Evolutionary conservation across 2,888 invertebrate genomes (phyloP), one percentile per base, ranked within the genome.

Genomic region (Eilema griseolum): DNA sequence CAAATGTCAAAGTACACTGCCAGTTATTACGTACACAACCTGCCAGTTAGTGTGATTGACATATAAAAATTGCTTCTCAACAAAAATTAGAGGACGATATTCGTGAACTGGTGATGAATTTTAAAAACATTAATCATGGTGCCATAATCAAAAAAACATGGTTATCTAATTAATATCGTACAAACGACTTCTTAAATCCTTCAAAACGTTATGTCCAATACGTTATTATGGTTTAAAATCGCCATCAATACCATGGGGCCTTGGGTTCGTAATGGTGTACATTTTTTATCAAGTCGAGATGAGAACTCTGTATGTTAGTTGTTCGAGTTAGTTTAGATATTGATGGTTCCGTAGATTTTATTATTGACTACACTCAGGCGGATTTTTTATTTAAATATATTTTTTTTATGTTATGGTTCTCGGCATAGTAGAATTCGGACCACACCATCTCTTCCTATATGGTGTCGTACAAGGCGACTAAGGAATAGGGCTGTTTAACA

Each of bases 201-300:
- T 82, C 83, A 84, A 85, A 88, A 74, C 89, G 86, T 88, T 92
- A 88, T 90, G 91, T 90, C 88, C 83, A 87, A 79, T 85, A 69
- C 88, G 85, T 89, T 88, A 90, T 90, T 91, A 66, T 66, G 74
- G 67, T 75, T 74, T 33, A 83, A 88, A 88, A 86, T 86, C 77
- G 85, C 84, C 65, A 69, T 69, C 71, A 52, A 65, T 60, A 61
- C 78, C 72, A 81, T 73, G 73, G 83, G 88, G 81, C 87, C 88
- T 89, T 90, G 87, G 83, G 76, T 79, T 81, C 74, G 76, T 90
- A 91, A 91, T 90, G 85, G 84, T 80, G 82, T 85, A 78, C 85
- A 90, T 90, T 91, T 90, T 91, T 88, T 76, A 73, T 33, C 46
- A 46, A 46, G 23, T 52, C 65, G 24, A 68, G 60, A 64, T 61